Percentiles rank a stretch among this genome's conserved stretches.
phyloP scores from a whole-genome alignment of 2,113 vertebrate genomes.

The Platichthys flesus region DNA sequence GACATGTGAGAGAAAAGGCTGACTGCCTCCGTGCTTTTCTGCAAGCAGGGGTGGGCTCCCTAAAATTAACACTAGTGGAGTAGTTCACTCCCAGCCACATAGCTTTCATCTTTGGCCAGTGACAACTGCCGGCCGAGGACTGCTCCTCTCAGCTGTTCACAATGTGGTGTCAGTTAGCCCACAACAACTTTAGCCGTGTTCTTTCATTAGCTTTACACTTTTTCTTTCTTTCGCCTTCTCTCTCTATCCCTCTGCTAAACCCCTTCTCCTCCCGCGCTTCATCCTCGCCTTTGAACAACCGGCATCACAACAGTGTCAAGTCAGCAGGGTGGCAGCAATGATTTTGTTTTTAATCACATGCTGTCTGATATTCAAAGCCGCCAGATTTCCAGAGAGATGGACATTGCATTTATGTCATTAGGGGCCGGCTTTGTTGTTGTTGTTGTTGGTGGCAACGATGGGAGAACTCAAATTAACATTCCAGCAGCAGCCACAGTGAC shows the following conservation, averaged over 20 bases:
- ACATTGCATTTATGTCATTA: constrained; percentile 65
- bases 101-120: constrained; percentile 81
- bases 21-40: constrained; percentile 58
- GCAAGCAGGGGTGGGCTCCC: constrained; percentile 72
- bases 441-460: constrained; percentile 27
- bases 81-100: constrained; percentile 71
- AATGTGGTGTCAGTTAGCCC: constrained; percentile 67
- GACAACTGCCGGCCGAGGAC: constrained; percentile 76
- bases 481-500: constrained; percentile 38
- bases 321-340: constrained; percentile 54
- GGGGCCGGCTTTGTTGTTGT: constrained; percentile 53
- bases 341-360: constrained; percentile 73
- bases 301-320: constrained; percentile 58
- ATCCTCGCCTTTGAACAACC: constrained; percentile 46
- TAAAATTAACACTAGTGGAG: constrained; percentile 83
- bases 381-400: constrained; percentile 60
- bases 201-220: constrained; percentile 37
- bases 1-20: constrained; percentile 56
- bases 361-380: constrained; percentile 65
- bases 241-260: constrained; percentile 5
- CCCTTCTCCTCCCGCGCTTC: constrained; percentile 22
- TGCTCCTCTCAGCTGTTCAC: constrained; percentile 82
- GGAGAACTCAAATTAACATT: constrained; percentile 45
- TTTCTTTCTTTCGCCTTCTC: neutral
- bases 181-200: constrained; percentile 36